A percentile compares a stretch with the other conserved stretches of the same genome.
These are phyloP conservation scores for Chionis minor DNA, from an alignment of 2,113 vertebrate species.

Conservation along the genomic window DNA sequence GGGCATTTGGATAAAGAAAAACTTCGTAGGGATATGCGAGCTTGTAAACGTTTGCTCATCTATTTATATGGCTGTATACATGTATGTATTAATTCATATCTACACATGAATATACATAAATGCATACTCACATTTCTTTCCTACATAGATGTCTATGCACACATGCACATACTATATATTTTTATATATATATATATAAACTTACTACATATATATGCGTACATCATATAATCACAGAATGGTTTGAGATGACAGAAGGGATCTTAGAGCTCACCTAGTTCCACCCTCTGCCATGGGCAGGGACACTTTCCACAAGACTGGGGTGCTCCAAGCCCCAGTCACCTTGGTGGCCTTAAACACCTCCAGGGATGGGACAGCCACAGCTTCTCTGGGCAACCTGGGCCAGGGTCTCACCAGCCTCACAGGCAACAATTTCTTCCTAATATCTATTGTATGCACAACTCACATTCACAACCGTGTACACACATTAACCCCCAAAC, in stretches of 20 bases:
- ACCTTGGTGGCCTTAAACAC: not conserved
- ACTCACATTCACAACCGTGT: not conserved
- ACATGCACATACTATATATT: not conserved
- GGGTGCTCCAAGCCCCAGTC: not conserved
- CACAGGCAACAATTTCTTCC: not conserved
- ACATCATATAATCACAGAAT: not conserved
- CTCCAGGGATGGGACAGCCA: not conserved
- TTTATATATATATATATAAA: not conserved
- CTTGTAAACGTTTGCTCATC: not conserved
- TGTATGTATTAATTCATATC: not conserved
- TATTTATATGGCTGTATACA: not conserved
- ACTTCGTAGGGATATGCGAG: no score
- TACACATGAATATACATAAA: no score
- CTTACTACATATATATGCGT: no score
- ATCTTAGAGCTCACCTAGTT: accelerated
- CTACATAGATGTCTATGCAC: not conserved
- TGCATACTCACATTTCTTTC: not conserved
- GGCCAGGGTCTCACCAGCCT: accelerated
- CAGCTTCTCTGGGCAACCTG: not conserved
- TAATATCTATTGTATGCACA: not conserved
- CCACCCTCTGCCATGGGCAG: not conserved
- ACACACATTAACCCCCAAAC: not conserved
- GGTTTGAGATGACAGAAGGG: not conserved
- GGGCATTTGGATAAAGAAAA: not conserved
- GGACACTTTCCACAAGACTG: not conserved